Conservation (phyloP, 2,888 invertebrate species). For the Melanchra persicariae region DNA sequence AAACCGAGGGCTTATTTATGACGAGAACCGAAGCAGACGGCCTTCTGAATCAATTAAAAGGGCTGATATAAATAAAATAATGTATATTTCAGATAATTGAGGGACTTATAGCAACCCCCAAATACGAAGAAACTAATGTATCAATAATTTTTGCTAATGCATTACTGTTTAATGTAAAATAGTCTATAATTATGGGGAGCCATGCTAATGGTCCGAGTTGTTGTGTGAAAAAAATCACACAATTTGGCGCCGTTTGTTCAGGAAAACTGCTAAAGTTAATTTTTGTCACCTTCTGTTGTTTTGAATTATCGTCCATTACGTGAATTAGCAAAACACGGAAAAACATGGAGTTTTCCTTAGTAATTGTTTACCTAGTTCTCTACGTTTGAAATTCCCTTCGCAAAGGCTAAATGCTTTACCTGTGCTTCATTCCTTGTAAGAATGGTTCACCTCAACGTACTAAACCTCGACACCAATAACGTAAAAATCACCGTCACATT, state of each 20-base stretch:
- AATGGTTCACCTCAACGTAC: background rate
- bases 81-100: background rate
- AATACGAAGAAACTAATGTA: background rate
- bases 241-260: background rate
- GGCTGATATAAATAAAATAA: no score
- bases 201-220: background rate
- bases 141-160: background rate
- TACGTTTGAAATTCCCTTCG: constrained; percentile 17
- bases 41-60: background rate
- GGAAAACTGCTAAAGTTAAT: background rate
- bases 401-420: background rate
- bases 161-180: background rate
- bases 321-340: constrained; percentile 24
- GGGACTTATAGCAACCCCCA: background rate
- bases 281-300: constrained; percentile 4
- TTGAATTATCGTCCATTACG: constrained; percentile 6
- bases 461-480: background rate
- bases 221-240: no score
- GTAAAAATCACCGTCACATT: background rate
- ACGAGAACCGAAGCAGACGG: background rate
- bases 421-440: background rate
- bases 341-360: constrained; percentile 32
- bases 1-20: background rate
- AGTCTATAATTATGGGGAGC: background rate
- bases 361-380: constrained; percentile 27